A percentile compares a stretch with the other conserved stretches of the same genome.
These are phyloP conservation scores for Ceratina australensis DNA, from an alignment of 1,140 invertebrate genomes.

Conservation along the genomic window DNA sequence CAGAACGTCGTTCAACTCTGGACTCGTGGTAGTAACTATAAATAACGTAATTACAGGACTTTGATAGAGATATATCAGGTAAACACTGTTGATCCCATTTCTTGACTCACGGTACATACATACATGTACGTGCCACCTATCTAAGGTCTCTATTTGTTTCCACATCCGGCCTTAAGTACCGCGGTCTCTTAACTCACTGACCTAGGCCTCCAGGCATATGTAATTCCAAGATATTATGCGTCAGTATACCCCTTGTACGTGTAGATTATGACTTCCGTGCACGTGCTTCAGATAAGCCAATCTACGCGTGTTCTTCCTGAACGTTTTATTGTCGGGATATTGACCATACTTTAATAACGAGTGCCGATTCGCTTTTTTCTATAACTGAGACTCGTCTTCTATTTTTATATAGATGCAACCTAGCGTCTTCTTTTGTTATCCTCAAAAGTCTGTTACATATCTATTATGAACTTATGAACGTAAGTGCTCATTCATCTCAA, in stretches of 20 bases:
- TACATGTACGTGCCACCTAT: too few species aligned
- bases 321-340: constrained; percentile 27
- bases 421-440: too few species aligned
- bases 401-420: not conserved
- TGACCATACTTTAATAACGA: not conserved
- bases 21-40: constrained; percentile 46
- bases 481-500: too few species aligned
- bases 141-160: constrained; percentile 34
- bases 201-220: constrained; percentile 48
- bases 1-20: not conserved
- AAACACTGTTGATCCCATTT: constrained; percentile 45
- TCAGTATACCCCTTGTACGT: constrained; percentile 18
- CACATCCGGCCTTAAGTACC: constrained; percentile 41
- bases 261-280: constrained; percentile 48
- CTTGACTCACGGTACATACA: not conserved
- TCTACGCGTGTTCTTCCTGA: constrained; percentile 14
- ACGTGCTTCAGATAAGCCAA: constrained; percentile 42
- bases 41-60: constrained; percentile 58
- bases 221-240: constrained; percentile 46
- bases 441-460: too few species aligned
- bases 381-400: not conserved
- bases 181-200: constrained; percentile 39
- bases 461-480: too few species aligned
- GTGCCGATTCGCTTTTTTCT: not conserved
- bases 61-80: constrained; percentile 55